These are phyloP conservation scores for Micronisus gabar DNA, from an alignment of 2,113 vertebrate genomes.

Conservation along the genomic window DNA sequence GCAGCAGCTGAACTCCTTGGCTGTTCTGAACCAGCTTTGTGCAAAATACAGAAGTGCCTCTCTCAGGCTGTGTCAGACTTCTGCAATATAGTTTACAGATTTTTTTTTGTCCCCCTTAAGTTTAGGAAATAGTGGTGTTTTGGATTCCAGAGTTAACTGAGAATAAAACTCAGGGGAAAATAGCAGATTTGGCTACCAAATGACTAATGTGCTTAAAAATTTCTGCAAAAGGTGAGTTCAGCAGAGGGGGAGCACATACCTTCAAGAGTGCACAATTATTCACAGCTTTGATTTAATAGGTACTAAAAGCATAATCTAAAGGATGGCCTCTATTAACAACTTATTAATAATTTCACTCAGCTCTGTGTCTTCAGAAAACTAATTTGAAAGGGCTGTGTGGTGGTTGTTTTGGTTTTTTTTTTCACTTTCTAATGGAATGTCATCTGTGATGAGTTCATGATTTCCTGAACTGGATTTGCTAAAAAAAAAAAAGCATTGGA, in stretches of 20 bases:
- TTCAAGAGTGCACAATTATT: not conserved
- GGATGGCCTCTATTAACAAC: constrained; percentile 25
- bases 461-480: not conserved
- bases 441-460: not conserved
- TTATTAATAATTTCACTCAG: constrained; percentile 28
- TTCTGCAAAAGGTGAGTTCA: not conserved
- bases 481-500: not conserved
- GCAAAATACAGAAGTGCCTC: not conserved
- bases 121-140: not conserved
- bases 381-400: not conserved
- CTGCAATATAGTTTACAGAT: not conserved
- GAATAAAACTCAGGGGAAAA: not conserved
- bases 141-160: not conserved
- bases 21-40: not conserved
- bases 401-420: not conserved
- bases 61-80: not conserved
- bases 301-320: constrained; percentile 21
- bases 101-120: rapidly evolving
- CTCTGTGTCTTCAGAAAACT: not conserved
- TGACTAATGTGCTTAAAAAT: not conserved
- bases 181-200: not conserved
- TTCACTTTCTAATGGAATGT: not conserved
- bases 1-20: not conserved
- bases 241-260: not conserved
- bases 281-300: constrained; percentile 24